phyloP scores from a whole-genome alignment of 1,140 invertebrate species.

The Tyrophagus putrescentiae region DNA sequence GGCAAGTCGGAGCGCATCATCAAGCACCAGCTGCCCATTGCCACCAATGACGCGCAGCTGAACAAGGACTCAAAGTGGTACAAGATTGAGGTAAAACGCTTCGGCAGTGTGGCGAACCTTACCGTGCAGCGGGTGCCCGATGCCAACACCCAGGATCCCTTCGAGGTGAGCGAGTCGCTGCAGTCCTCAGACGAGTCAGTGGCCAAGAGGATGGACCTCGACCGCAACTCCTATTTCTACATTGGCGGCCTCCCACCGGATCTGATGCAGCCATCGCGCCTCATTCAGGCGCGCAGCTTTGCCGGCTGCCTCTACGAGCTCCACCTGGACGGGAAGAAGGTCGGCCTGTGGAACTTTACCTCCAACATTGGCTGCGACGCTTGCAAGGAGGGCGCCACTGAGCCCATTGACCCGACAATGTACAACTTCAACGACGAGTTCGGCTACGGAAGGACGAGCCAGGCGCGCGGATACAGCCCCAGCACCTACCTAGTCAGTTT shows the following conservation, averaged over 20 bases:
- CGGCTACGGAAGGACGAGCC: slow-evolving; percentile 51
- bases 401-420: slow-evolving; percentile 33
- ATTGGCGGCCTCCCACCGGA: slow-evolving; percentile 29
- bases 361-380: slow-evolving; percentile 44
- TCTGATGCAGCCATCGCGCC: slow-evolving; percentile 31
- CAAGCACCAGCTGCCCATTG: slow-evolving; percentile 42
- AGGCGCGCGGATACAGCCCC: slow-evolving; percentile 48
- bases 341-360: slow-evolving; percentile 79
- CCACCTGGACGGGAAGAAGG: slow-evolving; percentile 51
- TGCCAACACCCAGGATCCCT: slow-evolving; percentile 24
- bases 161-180: slow-evolving; percentile 25
- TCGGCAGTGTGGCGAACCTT: slow-evolving; percentile 32
- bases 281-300: slow-evolving; percentile 33
- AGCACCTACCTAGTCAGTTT: slow-evolving; percentile 59
- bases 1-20: slow-evolving; percentile 47
- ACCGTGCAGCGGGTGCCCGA: slow-evolving; percentile 28
- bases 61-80: slow-evolving; percentile 53
- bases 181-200: slow-evolving; percentile 22
- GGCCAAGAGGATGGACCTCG: slow-evolving; percentile 29
- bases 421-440: slow-evolving; percentile 56
- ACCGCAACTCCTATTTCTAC: slow-evolving; percentile 27
- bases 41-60: slow-evolving; percentile 40
- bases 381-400: slow-evolving; percentile 49
- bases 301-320: slow-evolving; percentile 61
- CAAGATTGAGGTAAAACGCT: slow-evolving; percentile 45